Conservation (phyloP, 2,113 vertebrate genomes). For the Cinclus mexicanus region DNA sequence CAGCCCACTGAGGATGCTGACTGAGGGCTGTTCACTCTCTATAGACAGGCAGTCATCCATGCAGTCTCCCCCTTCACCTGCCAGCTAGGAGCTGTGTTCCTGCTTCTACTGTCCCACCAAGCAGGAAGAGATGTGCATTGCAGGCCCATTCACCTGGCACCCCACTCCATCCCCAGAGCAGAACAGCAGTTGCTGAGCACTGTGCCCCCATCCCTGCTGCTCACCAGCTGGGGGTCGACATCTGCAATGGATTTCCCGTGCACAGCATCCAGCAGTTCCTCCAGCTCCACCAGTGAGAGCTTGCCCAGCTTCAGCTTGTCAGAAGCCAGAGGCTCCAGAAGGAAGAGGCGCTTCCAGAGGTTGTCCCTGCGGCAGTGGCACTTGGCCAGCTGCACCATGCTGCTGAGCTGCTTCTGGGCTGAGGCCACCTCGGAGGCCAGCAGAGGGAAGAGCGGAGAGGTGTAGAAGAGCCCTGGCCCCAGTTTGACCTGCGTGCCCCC, state of each 20-base stretch:
- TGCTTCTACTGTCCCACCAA: not conserved
- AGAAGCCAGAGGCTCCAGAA: constrained; percentile 89
- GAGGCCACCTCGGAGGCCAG: constrained; percentile 86
- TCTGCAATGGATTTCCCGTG: constrained; percentile 91
- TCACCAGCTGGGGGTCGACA: constrained; percentile 95
- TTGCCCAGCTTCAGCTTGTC: constrained; percentile 93
- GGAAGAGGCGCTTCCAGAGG: constrained; percentile 95
- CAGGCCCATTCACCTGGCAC: not conserved
- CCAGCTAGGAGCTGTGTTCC: not conserved
- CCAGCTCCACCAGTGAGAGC: constrained; percentile 88
- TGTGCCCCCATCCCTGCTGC: not conserved
- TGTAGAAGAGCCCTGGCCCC: constrained; percentile 77
- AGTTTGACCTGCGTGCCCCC: constrained; percentile 47
- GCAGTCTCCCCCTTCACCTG: not conserved
- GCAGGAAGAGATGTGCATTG: not conserved
- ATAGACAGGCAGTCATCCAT: not conserved
- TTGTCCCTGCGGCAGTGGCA: constrained; percentile 95
- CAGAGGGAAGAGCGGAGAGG: constrained; percentile 86
- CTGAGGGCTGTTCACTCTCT: not conserved
- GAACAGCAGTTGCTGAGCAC: not conserved
- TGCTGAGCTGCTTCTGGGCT: constrained; percentile 86
- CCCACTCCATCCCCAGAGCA: not conserved
- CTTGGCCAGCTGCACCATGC: constrained; percentile 91
- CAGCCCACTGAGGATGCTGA: not conserved
- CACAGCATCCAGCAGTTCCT: constrained; percentile 92